Conservation (phyloP, 2,797 vertebrate species). For the Crocodylus rhombifer region DNA sequence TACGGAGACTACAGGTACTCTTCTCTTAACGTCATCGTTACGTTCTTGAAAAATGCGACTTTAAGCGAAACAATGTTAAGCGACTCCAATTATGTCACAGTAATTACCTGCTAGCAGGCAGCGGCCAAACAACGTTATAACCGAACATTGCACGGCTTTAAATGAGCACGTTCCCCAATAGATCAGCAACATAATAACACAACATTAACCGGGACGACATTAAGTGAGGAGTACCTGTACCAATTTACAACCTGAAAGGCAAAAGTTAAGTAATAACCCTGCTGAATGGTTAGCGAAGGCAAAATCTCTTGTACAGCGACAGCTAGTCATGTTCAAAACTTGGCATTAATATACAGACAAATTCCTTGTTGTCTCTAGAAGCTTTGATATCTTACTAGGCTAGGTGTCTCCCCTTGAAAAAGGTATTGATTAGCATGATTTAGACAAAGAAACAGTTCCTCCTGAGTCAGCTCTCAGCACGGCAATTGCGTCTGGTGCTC, state of each 20-base stretch:
- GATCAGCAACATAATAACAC: too few relatives aligned
- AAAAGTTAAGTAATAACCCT: neutral
- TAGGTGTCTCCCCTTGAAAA: slow-evolving; percentile 61
- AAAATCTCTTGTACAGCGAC: fast-evolving
- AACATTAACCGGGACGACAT: too few relatives aligned
- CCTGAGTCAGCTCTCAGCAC: slow-evolving; percentile 67
- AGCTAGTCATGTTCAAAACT: fast-evolving
- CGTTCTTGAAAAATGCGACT: too few relatives aligned
- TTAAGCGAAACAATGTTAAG: too few relatives aligned
- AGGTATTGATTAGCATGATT: slow-evolving; percentile 73
- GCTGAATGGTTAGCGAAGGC: neutral
- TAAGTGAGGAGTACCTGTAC: neutral
- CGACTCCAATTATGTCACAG: too few relatives aligned
- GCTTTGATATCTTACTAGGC: slow-evolving; percentile 42
- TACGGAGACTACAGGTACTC: neutral
- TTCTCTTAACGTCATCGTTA: too few relatives aligned
- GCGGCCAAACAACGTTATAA: too few relatives aligned
- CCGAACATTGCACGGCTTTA: too few relatives aligned
- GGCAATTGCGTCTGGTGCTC: slow-evolving; percentile 36
- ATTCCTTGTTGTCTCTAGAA: slow-evolving; percentile 9
- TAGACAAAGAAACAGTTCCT: slow-evolving; percentile 64
- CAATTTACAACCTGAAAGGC: neutral
- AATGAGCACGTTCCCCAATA: too few relatives aligned
- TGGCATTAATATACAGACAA: fast-evolving
- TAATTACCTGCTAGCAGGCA: too few relatives aligned